phyloP scores from a whole-genome alignment of 2,113 vertebrate genomes.

The Macquaria australasica region DNA sequence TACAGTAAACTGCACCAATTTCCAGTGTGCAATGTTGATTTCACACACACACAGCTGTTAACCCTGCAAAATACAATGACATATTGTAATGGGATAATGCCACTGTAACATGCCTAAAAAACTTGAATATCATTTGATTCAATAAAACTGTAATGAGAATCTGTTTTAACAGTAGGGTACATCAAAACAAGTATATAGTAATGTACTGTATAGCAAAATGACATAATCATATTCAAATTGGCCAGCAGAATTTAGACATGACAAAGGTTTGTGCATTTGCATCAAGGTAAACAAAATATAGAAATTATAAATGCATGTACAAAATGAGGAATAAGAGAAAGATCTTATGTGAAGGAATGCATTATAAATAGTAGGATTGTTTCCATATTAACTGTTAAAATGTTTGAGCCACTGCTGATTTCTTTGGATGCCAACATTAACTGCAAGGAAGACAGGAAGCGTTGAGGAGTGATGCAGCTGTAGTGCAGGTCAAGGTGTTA shows the following conservation, averaged over 20 bases:
- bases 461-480: slow-evolving; percentile 17
- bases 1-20: not conserved
- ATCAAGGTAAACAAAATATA: not conserved
- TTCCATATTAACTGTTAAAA: not conserved
- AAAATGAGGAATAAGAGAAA: not conserved
- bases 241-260: not conserved
- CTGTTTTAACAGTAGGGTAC: not conserved
- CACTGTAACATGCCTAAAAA: not conserved
- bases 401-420: not conserved
- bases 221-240: not conserved
- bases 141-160: not conserved
- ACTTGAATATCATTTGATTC: slow-evolving; percentile 4
- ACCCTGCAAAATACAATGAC: not conserved
- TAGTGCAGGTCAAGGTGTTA: slow-evolving; percentile 44
- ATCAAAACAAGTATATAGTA: not conserved
- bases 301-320: not conserved
- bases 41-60: slow-evolving; percentile 13
- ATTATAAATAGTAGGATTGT: not conserved
- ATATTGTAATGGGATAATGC: not conserved
- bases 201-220: not conserved
- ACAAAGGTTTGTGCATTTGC: not conserved
- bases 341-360: not conserved
- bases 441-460: not conserved
- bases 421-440: not conserved
- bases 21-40: slow-evolving; percentile 2